These are phyloP conservation scores for Etia nguti DNA, from an alignment of 2,113 vertebrate species.

Conservation along the genomic window DNA sequence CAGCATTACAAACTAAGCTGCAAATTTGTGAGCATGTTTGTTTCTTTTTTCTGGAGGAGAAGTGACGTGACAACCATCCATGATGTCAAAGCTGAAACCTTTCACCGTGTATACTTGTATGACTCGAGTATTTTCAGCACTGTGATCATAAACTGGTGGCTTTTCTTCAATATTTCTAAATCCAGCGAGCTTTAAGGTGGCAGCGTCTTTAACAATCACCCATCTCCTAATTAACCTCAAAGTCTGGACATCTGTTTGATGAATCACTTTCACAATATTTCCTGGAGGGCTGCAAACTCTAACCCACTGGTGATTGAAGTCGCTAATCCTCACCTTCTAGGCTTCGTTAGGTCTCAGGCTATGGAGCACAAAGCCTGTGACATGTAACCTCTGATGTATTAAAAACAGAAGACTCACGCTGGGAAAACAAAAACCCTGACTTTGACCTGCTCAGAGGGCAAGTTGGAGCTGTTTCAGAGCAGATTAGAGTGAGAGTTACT, in stretches of 20 bases:
- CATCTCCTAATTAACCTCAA: neutral
- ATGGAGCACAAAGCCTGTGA: neutral
- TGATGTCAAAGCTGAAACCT: neutral
- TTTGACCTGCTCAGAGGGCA: neutral
- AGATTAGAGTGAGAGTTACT: neutral
- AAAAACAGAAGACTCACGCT: neutral
- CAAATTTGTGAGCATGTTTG: neutral
- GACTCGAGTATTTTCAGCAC: neutral
- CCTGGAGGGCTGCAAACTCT: neutral
- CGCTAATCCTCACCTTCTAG: neutral
- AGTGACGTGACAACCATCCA: neutral
- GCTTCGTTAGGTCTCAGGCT: neutral
- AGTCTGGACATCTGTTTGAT: neutral
- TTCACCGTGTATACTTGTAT: neutral
- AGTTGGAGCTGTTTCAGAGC: neutral
- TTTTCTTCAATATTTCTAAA: neutral
- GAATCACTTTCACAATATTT: neutral
- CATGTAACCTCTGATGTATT: neutral
- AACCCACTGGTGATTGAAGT: neutral
- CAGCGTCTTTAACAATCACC: neutral
- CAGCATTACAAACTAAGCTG: neutral
- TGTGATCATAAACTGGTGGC: neutral
- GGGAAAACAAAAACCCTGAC: neutral
- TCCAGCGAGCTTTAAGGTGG: neutral
- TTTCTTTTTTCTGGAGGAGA: neutral